Base-by-base conservation (phyloP, 2,888 invertebrate species). In the Plebejus argus region DNA sequence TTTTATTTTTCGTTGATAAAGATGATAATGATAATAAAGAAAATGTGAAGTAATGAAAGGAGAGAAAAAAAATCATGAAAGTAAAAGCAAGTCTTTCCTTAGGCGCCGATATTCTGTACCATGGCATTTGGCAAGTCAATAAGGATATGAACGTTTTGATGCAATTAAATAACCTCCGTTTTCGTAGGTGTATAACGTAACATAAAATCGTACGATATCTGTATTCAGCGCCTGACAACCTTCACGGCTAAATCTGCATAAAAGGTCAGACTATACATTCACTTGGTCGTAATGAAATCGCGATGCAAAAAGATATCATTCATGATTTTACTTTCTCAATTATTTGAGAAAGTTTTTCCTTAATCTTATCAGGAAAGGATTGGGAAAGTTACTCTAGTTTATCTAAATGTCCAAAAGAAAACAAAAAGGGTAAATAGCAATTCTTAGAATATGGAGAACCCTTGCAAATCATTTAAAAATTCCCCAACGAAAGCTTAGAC, bases 221-320 rank as follows among this genome's bases (percentile, higher is more conserved):
- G 74, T 70, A 75, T 61, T 75, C 53, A 66, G 66, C 15, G 66
- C 66, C 56, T 18, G 78, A 53, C 76, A 77, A 74, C 75, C 78
- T 78, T 78, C 76, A 75, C 49, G 39, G 39, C 53, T 70, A 78
- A 78, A 75, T 77, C 71, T 72, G 78, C 49, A 33, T 76, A 74
- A 79, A 80, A 81, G 79, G 81, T 81, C 80, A 78, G 74, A 58
- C 71, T 72, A 79, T 80, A 77, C 79, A 80, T 79, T 80, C 79
- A 80, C 79, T 76, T 79, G 70, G 76, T n/a, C 33, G 56, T 56
- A 70, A 77, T 28, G 66, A 28, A 66, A 66, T 66, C 66, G 15
- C 66, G 66, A 66, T 66, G 28, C 66, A 28, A 33, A 45, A 53
- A 23, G 58, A 66, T 66, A 66, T 66, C 66, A 18, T 66, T 66